Evolutionary conservation across 2,113 vertebrate genomes (phyloP).

Genomic region (Cygnus buccinator): DNA sequence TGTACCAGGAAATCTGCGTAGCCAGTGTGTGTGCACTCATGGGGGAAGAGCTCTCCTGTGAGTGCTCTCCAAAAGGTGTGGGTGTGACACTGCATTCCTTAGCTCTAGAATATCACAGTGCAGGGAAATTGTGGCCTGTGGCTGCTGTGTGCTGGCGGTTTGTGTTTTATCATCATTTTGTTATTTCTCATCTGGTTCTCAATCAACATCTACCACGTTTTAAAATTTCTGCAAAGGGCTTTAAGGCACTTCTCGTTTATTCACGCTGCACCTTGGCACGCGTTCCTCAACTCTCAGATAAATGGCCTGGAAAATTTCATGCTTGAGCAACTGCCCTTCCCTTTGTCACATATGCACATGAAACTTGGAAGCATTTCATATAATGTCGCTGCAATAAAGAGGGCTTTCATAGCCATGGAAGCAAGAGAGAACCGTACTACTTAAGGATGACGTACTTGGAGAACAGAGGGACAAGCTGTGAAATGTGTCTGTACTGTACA

Average conservation of each 20-base stretch:
- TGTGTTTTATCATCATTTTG: too few relatives aligned
- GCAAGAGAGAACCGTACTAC: not conserved
- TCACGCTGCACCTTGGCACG: accelerated
- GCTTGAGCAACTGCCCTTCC: not conserved
- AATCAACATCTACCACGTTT: not conserved
- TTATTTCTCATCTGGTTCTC: not conserved
- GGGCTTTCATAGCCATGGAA: not conserved
- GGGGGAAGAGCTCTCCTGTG: not conserved
- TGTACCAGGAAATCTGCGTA: not conserved
- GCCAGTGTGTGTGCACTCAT: too few relatives aligned
- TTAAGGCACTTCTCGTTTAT: not conserved
- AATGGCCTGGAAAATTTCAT: not conserved
- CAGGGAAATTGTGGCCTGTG: not conserved
- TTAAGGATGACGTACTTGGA: not conserved
- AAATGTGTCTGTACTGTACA: not conserved
- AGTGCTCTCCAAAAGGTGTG: not conserved
- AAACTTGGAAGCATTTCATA: not conserved
- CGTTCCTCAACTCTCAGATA: not conserved
- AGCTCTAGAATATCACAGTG: not conserved
- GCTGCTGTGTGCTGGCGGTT: too few relatives aligned
- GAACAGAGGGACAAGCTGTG: not conserved
- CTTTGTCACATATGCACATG: accelerated
- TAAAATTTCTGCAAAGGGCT: not conserved
- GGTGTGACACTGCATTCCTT: not conserved
- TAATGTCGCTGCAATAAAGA: not conserved